Conservation (phyloP, 2,888 invertebrate species). For the Seladonia tumulorum region DNA sequence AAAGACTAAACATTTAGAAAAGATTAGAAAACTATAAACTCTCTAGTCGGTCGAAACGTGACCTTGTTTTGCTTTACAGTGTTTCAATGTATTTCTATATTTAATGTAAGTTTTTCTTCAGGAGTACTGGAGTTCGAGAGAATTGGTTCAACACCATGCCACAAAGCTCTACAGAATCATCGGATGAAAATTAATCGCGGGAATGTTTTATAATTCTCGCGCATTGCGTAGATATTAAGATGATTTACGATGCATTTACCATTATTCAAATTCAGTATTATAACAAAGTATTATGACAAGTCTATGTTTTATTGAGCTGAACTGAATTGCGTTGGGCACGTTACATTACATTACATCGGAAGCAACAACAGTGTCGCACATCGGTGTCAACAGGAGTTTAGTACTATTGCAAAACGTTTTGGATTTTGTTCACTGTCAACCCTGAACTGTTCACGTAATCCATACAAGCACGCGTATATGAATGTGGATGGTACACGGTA, state of each 20-base stretch:
- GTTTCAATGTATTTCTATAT: neutral
- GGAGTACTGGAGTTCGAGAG: constrained; percentile 84
- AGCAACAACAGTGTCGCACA: constrained; percentile 23
- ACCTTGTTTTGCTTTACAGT: neutral
- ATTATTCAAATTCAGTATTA: constrained; percentile 47
- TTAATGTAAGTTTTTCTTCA: constrained; percentile 54
- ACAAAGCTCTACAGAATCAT: constrained; percentile 85
- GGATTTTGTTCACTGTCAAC: constrained; percentile 34
- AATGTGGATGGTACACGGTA: constrained; percentile 13
- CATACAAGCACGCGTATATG: neutral
- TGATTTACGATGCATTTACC: constrained; percentile 37
- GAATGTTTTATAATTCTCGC: constrained; percentile 19
- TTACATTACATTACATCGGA: constrained; percentile 16
- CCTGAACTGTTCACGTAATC: constrained; percentile 13
- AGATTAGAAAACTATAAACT: neutral
- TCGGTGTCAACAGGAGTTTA: constrained; percentile 26
- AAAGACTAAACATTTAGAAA: neutral
- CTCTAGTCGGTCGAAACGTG: neutral
- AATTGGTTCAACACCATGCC: constrained; percentile 86
- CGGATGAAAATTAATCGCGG: constrained; percentile 82
- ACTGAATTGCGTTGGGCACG: neutral
- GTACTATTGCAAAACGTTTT: constrained; percentile 30
- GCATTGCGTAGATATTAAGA: constrained; percentile 33
- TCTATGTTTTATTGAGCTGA: constrained; percentile 34
- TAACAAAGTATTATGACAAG: constrained; percentile 5